Base-by-base conservation (phyloP, 2,113 vertebrate genomes). In the Charadrius vociferus region DNA sequence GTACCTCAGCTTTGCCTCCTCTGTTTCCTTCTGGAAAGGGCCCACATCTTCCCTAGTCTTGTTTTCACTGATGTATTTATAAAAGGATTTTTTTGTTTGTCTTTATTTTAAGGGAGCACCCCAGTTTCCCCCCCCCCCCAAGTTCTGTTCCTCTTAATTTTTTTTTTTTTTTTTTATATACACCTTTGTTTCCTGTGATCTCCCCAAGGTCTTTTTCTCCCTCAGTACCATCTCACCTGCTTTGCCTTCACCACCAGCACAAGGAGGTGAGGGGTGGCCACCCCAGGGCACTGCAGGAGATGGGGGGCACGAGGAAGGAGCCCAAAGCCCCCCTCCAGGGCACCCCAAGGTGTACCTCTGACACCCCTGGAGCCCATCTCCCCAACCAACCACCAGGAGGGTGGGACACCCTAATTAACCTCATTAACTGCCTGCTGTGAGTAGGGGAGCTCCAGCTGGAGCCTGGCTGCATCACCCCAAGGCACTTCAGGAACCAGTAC, bases 351-450 rank as follows among this genome's bases (percentile, higher is more conserved):
- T 39, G 39, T n/a, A n/a, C n/a, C n/a, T n/a, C n/a, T n/a, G n/a
- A n/a, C n/a, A 39, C 6, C 8, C 30, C 34, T 0, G 16, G 4
- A 2, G 8, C 6, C 30, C 32, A 7, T 7, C 19, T 4, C 14
- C 27, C n/a, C 26, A 19, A 4, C 9, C 20, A 3, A 6, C 5
- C 6, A 19, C 13, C 5, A 19, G 8, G 7, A 3, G 22, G 4
- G 6, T 0, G 6, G 11, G 4, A 30, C 15, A 23, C 5, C 4
- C 27, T 6, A 0, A 1, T 21, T 43, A 34, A 27, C 56, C 41
- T 49, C 47, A n/a, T 32, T 21, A 62, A 34, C 36, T 26, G 7
- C 1, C 14, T 10, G 9, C 4, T 78, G 6, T 19, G n/a, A 53
- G 26, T 9, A n/a, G 23, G 14, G 16, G 39, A 55, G 39, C 71